Conservation (phyloP, 2,113 vertebrate genomes). For the Lethenteron camtschaticum region DNA sequence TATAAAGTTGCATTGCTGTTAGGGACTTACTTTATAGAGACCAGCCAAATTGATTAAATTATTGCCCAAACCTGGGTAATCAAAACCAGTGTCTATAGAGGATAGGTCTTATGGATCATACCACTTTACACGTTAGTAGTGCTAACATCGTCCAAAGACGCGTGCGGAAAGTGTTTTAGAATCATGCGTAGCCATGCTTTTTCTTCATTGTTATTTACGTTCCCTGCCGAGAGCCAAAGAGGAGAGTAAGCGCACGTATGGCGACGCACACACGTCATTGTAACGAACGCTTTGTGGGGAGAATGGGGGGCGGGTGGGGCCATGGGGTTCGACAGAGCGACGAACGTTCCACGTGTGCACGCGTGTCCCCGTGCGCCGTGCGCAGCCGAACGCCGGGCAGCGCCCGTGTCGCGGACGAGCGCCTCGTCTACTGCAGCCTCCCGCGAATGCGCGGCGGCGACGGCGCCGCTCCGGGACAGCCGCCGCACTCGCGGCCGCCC, state of each 20-base stretch:
- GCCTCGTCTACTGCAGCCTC: conserved; percentile 56
- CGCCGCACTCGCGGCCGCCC: not conserved
- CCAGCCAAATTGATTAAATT: no score
- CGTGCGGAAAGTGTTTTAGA: no score
- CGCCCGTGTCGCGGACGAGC: conserved; percentile 42
- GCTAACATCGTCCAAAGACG: no score
- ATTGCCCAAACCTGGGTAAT: no score
- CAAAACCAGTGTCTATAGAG: no score
- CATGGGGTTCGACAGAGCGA: not conserved
- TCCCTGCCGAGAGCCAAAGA: not conserved
- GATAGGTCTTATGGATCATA: no score
- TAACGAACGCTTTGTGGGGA: not conserved
- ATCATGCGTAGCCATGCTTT: not conserved
- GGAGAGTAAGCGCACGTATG: not conserved
- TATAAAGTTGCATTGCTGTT: no score
- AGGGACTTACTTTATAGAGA: no score
- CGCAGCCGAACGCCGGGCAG: conserved; percentile 41
- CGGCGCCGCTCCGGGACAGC: not conserved
- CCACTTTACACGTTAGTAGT: no score
- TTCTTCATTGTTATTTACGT: not conserved
- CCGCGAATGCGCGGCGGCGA: conserved; percentile 16
- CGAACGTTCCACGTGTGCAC: not conserved
- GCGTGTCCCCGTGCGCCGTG: not conserved
- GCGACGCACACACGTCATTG: not conserved
- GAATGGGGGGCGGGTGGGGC: not conserved